Conservation (phyloP, 2,113 vertebrate genomes). For the Phyllostomus hastatus region DNA sequence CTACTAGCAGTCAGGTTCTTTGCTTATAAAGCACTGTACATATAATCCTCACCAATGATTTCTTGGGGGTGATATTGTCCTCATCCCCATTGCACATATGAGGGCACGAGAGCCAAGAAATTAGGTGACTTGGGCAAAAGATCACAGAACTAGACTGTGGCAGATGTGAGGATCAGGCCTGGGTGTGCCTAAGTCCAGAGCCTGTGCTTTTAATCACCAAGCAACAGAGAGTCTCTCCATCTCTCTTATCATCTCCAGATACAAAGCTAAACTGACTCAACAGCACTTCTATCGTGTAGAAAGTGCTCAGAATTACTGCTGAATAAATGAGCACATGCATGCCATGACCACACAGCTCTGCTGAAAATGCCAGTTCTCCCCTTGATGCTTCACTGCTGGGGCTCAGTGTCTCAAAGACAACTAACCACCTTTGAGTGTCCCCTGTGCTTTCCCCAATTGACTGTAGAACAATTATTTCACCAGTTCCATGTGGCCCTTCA, state of each 20-base stretch:
- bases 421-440: neutral
- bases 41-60: neutral
- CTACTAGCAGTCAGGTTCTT: neutral
- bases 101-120: neutral
- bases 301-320: neutral
- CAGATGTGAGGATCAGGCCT: neutral
- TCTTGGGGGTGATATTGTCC: neutral
- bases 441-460: rapidly evolving
- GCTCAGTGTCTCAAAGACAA: neutral
- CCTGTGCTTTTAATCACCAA: neutral
- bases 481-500: neutral
- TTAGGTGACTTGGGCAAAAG: neutral
- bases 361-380: neutral
- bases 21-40: neutral
- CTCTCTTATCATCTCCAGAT: neutral
- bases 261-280: neutral
- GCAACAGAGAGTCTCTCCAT: neutral
- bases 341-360: neutral
- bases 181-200: neutral
- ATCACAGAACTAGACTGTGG: neutral
- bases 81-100: neutral
- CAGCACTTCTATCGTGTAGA: neutral
- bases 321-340: neutral
- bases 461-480: too few relatives aligned
- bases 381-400: too few relatives aligned